Percentiles rank a stretch among this genome's conserved stretches.
phyloP scores from a whole-genome alignment of 2,888 invertebrate genomes.

The Alloscopus bannaensis region DNA sequence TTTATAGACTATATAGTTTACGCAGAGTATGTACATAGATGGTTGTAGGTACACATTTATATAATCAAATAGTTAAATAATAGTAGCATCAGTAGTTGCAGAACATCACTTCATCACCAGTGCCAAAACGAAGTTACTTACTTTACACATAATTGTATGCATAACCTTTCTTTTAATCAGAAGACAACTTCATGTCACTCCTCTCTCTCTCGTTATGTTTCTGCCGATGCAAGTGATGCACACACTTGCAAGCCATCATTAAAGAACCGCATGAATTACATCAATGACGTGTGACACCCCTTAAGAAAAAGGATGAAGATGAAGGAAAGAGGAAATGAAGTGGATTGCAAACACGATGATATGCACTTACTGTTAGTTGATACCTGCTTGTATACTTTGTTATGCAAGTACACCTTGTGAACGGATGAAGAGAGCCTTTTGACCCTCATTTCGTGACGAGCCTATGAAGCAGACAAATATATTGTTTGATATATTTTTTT shows the following conservation, averaged over 20 bases:
- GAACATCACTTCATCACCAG: neutral
- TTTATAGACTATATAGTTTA: neutral
- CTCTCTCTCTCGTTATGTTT: too few species aligned
- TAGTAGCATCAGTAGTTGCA: neutral
- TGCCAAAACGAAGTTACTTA: too few species aligned
- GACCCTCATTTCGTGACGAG: too few species aligned
- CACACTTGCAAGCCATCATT: conserved; percentile 17
- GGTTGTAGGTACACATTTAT: neutral
- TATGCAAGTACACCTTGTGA: too few species aligned
- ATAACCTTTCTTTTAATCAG: conserved; percentile 42
- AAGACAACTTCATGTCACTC: conserved; percentile 6
- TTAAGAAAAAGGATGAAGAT: conserved; percentile 1
- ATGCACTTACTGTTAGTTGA: neutral
- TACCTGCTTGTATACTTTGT: too few species aligned
- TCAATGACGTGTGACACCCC: conserved; percentile 1
- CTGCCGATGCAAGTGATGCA: conserved; percentile 12
- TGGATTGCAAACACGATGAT: conserved; percentile 35
- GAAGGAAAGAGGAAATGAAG: conserved; percentile 31
- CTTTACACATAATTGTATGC: neutral
- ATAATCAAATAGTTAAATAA: neutral
- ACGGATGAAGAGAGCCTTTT: too few species aligned
- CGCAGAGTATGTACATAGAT: neutral
- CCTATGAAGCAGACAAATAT: too few species aligned
- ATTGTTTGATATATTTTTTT: neutral
- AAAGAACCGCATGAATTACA: neutral